These are phyloP conservation scores for Xiphorhynchus erythropygius DNA, from an alignment of 2,797 vertebrate species.

Conservation along the genomic window DNA sequence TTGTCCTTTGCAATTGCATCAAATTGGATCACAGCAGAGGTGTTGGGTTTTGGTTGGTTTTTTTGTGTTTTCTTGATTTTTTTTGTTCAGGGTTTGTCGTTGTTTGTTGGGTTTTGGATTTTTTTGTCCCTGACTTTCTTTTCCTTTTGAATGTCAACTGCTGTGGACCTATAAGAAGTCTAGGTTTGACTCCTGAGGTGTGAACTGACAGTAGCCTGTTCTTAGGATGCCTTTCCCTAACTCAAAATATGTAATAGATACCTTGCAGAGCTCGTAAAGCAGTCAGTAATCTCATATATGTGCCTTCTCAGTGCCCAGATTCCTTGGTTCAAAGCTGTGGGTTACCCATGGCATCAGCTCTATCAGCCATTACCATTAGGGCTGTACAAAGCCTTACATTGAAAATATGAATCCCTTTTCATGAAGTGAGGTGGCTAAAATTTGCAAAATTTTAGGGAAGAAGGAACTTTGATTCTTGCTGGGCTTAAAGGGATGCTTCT, in stretches of 20 bases:
- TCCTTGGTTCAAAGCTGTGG: neutral
- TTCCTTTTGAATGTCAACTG: neutral
- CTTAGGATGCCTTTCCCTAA: neutral
- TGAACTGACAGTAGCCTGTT: neutral
- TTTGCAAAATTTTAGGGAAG: neutral
- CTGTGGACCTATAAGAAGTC: neutral
- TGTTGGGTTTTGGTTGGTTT: neutral
- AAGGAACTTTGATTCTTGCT: neutral
- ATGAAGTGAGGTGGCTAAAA: neutral
- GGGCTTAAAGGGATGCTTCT: neutral
- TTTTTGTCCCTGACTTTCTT: neutral
- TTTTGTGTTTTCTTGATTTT: neutral
- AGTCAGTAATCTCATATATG: accelerated
- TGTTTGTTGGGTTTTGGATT: neutral
- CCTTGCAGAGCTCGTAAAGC: neutral
- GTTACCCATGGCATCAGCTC: neutral
- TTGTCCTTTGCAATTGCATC: neutral
- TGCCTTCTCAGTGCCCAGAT: neutral
- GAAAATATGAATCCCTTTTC: neutral
- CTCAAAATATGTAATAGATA: neutral
- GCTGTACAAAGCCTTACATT: neutral
- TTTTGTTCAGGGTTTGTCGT: neutral
- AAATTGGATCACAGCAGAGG: neutral
- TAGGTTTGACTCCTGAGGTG: neutral
- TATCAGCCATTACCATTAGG: neutral